Evolutionary conservation across 2,888 invertebrate genomes (phyloP).

Genomic region (Zygaena filipendulae): DNA sequence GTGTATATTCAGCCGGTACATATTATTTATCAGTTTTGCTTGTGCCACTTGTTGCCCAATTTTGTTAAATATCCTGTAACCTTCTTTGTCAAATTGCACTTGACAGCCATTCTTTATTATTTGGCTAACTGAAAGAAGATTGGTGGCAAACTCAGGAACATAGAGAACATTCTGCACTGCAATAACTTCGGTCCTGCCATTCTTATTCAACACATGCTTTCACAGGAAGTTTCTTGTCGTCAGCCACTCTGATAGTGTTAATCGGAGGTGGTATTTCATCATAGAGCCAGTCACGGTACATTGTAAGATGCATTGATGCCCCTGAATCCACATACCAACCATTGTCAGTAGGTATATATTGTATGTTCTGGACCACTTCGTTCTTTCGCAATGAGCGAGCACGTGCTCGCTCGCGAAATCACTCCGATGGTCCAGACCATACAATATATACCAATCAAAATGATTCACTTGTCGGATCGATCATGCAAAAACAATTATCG

Average conservation of each 20-base stretch:
- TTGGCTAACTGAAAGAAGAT: constrained; percentile 4
- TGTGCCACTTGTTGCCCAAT: constrained; percentile 4
- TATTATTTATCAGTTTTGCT: constrained; percentile 6
- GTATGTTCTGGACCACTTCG: too few species aligned
- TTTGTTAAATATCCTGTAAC: constrained; percentile 1
- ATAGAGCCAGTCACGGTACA: constrained; percentile 10
- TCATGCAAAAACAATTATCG: too few species aligned
- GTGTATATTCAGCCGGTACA: constrained; percentile 1
- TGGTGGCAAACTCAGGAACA: constrained; percentile 4
- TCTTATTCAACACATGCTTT: constrained; percentile 1
- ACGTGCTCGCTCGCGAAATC: too few species aligned
- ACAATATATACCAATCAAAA: too few species aligned
- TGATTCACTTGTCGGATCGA: too few species aligned
- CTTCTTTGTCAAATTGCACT: constrained; percentile 4
- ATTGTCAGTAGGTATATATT: too few species aligned
- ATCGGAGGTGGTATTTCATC: constrained; percentile 11
- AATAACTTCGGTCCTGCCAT: constrained; percentile 5
- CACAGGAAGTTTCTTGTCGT: constrained; percentile 9
- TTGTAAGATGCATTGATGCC: constrained; percentile 12
- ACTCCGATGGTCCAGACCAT: too few species aligned
- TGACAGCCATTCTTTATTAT: constrained; percentile 6
- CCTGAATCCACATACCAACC: constrained; percentile 8
- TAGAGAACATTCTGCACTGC: constrained; percentile 10
- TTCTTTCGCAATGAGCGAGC: too few species aligned
- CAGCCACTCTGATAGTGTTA: constrained; percentile 10